A percentile compares a stretch with the other conserved stretches of the same genome.
Conservation (phyloP, 2,113 vertebrate species). For the Pollachius pollachius region DNA sequence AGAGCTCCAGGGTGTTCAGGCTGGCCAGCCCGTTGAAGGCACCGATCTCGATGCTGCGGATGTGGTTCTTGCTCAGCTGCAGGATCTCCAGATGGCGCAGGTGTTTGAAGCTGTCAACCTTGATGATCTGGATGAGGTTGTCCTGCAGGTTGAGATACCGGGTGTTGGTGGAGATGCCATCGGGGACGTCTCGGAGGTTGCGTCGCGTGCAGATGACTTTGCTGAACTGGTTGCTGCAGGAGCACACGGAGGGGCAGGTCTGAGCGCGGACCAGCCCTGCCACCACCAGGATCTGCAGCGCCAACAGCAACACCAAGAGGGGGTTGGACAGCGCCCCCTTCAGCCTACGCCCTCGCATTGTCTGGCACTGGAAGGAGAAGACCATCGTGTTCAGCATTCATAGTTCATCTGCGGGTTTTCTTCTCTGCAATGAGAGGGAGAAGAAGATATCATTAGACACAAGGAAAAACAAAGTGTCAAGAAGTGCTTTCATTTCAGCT, state of each 20-base stretch:
- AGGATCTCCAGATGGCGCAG: slow-evolving; percentile 77
- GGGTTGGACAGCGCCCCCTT: slow-evolving; percentile 99
- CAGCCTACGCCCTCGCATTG: slow-evolving; percentile 99
- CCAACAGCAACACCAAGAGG: slow-evolving; percentile 94
- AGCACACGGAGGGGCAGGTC: slow-evolving; percentile 77
- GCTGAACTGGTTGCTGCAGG: slow-evolving; percentile 79
- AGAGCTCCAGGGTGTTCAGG: slow-evolving; percentile 77
- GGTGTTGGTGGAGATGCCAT: slow-evolving; percentile 78
- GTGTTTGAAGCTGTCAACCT: slow-evolving; percentile 80
- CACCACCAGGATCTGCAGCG: slow-evolving; percentile 96
- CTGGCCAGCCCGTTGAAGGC: slow-evolving; percentile 77
- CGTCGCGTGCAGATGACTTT: slow-evolving; percentile 79
- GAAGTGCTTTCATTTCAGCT: neutral
- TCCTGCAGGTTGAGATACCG: slow-evolving; percentile 79
- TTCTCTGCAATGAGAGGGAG: slow-evolving; percentile 80
- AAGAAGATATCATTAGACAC: slow-evolving; percentile 28
- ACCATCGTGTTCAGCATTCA: slow-evolving; percentile 99
- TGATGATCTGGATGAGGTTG: slow-evolving; percentile 78
- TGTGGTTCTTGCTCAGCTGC: slow-evolving; percentile 77
- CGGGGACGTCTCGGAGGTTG: slow-evolving; percentile 73
- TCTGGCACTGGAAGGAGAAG: slow-evolving; percentile 98
- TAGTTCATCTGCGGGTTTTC: slow-evolving; percentile 94
- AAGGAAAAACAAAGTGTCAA: slow-evolving; percentile 2
- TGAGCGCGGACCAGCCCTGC: slow-evolving; percentile 85
- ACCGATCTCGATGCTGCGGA: slow-evolving; percentile 77